Evolutionary conservation across 2,888 invertebrate species (phyloP).

Genomic region (Empis livida): DNA sequence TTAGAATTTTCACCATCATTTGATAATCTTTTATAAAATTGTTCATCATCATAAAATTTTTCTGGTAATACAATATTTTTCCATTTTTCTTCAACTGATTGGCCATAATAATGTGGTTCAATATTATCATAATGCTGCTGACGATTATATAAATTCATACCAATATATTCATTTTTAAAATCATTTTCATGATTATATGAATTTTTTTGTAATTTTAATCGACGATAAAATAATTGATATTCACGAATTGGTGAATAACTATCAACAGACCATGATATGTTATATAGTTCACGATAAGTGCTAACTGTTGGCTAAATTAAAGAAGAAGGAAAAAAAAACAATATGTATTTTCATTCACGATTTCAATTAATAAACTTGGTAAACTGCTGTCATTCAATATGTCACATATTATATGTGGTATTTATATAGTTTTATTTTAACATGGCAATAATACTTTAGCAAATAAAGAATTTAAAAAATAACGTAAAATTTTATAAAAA

Average conservation of each 20-base stretch:
- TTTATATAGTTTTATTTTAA: too few relatives aligned
- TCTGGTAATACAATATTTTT: constrained; percentile 15
- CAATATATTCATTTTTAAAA: not conserved
- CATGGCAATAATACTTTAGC: too few relatives aligned
- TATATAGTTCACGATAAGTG: constrained; percentile 37
- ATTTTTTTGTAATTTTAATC: constrained; percentile 17
- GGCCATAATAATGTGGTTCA: not conserved
- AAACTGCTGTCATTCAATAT: too few relatives aligned
- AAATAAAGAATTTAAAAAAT: too few relatives aligned
- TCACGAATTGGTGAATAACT: constrained; percentile 40
- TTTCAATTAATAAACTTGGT: too few relatives aligned
- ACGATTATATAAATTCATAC: not conserved
- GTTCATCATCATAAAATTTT: constrained; percentile 5
- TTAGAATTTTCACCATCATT: too few relatives aligned
- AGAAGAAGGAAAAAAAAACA: not conserved
- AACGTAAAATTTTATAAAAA: too few relatives aligned
- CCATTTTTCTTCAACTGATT: constrained; percentile 9
- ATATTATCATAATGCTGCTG: not conserved
- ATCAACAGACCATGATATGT: constrained; percentile 42
- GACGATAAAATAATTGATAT: constrained; percentile 39
- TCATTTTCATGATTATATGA: constrained; percentile 2
- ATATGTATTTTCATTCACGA: too few relatives aligned
- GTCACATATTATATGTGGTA: too few relatives aligned
- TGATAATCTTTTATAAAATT: constrained; percentile 1
- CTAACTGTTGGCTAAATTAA: constrained; percentile 28